Evolutionary conservation across 2,888 invertebrate species (phyloP), one percentile per base, ranked within the genome.

Genomic region (Andrena bicolor): DNA sequence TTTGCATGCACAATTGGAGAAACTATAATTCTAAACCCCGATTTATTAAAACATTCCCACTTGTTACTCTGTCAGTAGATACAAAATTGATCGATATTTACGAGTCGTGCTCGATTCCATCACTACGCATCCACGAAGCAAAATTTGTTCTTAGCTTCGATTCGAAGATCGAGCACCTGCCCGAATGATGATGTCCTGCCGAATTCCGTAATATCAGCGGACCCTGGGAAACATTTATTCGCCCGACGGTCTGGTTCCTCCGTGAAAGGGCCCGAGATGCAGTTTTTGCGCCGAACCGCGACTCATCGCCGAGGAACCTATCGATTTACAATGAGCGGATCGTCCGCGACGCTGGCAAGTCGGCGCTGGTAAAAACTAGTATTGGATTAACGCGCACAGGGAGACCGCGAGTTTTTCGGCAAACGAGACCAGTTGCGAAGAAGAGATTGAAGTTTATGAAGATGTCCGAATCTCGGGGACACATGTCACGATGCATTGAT

Each of bases 271-370:
- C 60, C 68, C 76, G 58, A 79, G 78, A 74, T 81, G 71, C 71
- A 53, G 81, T 88, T 88, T 88, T 88, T 89, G 89, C 72, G 7
- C 30, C 41, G 53, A 28, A 26, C 65, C 65, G 78, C 65, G 76
- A 84, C 41, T 80, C 72, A 75, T 65, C 80, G 79, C 53, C 66
- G 63, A 70, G 71, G 83, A 76, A 80, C 76, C 86, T 84, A 87
- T 90, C 89, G 89, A 89, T 88, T 90, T 88, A 87, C 90, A 88
- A 90, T 87, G 89, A 91, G 83, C 89, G 87, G n/a, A 88, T 89
- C 83, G 84, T 80, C 68, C 78, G 70, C 80, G 71, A 84, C 71
- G 83, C 51, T 82, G 84, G 56, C 82, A 85, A 88, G 77, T 77
- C 80, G 83, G 77, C 23, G 58, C 61, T 28, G 10, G 72, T 80